Evolutionary conservation across 2,888 invertebrate species (phyloP).

Genomic region (Terebella lapidaria): DNA sequence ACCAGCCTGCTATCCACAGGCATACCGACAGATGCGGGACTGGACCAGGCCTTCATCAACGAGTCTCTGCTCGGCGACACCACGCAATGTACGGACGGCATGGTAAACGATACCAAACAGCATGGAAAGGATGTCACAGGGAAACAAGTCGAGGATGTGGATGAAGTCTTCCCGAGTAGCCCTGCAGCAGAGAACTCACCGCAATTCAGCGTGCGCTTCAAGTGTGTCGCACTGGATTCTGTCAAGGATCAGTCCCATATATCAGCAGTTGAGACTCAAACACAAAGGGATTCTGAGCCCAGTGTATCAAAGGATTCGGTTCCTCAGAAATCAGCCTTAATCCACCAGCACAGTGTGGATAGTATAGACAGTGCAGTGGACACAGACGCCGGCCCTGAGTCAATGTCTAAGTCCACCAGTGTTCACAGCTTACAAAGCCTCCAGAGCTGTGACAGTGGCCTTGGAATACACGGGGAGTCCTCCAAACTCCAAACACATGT

Average conservation of each 20-base stretch:
- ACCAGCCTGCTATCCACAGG: neutral
- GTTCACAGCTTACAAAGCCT: conserved; percentile 10
- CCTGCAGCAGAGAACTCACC: neutral
- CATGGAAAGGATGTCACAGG: neutral
- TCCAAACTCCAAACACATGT: neutral
- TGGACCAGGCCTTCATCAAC: conserved; percentile 21
- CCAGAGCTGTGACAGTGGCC: conserved; percentile 15
- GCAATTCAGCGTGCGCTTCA: neutral
- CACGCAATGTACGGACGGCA: neutral
- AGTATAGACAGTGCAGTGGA: conserved; percentile 17
- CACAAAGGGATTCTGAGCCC: neutral
- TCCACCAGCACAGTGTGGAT: conserved; percentile 5
- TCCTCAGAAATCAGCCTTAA: neutral
- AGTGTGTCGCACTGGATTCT: neutral
- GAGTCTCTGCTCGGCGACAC: conserved; percentile 10
- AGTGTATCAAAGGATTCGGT: neutral
- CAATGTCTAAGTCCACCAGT: neutral
- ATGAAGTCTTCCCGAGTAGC: neutral
- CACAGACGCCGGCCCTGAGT: neutral
- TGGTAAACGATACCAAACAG: neutral
- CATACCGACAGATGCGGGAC: conserved; percentile 7
- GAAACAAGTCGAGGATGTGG: neutral
- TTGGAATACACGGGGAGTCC: neutral
- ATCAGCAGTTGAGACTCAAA: neutral
- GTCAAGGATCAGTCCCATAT: neutral